phyloP scores from a whole-genome alignment of 2,888 invertebrate genomes.

The Dastarcus helophoroides region DNA sequence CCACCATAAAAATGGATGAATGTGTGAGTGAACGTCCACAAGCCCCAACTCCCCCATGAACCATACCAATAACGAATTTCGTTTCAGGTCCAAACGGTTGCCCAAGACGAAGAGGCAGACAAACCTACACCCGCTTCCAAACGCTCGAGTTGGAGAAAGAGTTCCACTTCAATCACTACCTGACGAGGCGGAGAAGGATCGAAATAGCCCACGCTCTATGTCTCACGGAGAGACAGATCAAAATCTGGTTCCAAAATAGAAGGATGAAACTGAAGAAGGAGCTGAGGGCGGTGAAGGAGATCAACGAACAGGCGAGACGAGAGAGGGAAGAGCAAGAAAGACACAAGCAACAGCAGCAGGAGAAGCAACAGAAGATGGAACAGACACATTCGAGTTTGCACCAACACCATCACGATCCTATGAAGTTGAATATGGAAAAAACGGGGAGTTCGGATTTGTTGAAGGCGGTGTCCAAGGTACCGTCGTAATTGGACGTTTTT shows the following conservation, averaged over 20 bases:
- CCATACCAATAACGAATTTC: no score
- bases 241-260: constrained; percentile 95
- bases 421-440: constrained; percentile 64
- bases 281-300: constrained; percentile 85
- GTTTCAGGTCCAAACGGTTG: constrained; percentile 90
- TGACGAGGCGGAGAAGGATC: constrained; percentile 90
- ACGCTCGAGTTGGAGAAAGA: constrained; percentile 96
- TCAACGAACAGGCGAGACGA: constrained; percentile 84
- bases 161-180: constrained; percentile 96
- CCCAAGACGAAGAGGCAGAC: constrained; percentile 85
- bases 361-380: constrained; percentile 72
- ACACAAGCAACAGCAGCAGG: constrained; percentile 82
- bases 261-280: constrained; percentile 97
- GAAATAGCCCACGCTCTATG: constrained; percentile 95
- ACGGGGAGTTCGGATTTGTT: constrained; percentile 57
- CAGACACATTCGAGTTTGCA: constrained; percentile 53
- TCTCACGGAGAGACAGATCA: constrained; percentile 92
- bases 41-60: no score
- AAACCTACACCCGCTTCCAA: constrained; percentile 97
- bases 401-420: constrained; percentile 61
- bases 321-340: constrained; percentile 85
- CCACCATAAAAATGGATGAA: no score
- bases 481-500: constrained; percentile 46
- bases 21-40: no score
- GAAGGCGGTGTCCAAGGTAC: constrained; percentile 66